A percentile compares a stretch with the other conserved stretches of the same genome.
These are phyloP conservation scores for Dendrolimus punctatus DNA, from an alignment of 1,140 invertebrate genomes.

Conservation along the genomic window DNA sequence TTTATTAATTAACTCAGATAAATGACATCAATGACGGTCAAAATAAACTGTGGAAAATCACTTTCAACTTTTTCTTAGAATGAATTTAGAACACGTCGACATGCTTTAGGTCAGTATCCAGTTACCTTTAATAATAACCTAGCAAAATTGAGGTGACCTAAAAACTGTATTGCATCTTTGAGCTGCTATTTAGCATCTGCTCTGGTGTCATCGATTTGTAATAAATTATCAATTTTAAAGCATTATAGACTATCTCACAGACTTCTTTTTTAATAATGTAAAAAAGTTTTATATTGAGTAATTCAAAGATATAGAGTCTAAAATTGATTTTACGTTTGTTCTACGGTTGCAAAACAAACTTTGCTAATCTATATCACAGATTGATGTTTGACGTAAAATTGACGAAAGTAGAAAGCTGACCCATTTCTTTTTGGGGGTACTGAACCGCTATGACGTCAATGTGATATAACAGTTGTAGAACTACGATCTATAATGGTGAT, in stretches of 20 bases:
- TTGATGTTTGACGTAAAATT: conserved; percentile 42
- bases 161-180: conserved; percentile 10
- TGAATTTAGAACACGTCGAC: conserved; percentile 15
- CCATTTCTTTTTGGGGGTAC: conserved; percentile 55
- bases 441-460: conserved; percentile 47
- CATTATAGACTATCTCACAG: conserved; percentile 7
- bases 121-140: conserved; percentile 43
- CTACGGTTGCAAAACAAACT: conserved; percentile 7
- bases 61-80: conserved; percentile 17
- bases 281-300: not conserved
- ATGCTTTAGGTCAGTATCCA: conserved; percentile 19
- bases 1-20: no score
- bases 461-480: conserved; percentile 20
- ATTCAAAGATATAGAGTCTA: conserved; percentile 11
- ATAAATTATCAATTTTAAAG: conserved; percentile 6
- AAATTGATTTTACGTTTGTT: conserved; percentile 8
- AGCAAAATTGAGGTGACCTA: conserved; percentile 41
- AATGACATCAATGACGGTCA: not conserved
- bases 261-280: not conserved
- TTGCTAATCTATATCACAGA: conserved; percentile 19
- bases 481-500: conserved; percentile 28
- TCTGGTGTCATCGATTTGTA: conserved; percentile 5
- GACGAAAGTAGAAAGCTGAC: conserved; percentile 43
- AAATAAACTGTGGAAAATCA: not conserved
- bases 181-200: not conserved